Conservation (phyloP, 2,797 vertebrate species). For the Etheostoma perlongum region DNA sequence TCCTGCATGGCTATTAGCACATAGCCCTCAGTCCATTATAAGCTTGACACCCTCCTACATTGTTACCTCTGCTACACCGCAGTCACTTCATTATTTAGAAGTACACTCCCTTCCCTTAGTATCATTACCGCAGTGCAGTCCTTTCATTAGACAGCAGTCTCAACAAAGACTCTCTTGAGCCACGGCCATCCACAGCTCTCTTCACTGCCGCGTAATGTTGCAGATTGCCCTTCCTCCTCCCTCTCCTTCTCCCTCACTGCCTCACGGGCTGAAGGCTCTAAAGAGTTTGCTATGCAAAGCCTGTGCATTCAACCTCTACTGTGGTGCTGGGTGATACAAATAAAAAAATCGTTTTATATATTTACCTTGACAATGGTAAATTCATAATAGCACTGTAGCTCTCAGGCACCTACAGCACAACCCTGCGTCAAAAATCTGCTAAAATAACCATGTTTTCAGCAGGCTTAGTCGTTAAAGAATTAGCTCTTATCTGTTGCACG, state of each 20-base stretch:
- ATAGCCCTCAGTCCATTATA: slow-evolving; percentile 34
- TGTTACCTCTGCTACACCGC: slow-evolving; percentile 57
- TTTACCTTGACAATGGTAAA: slow-evolving; percentile 9
- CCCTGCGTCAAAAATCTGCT: neutral
- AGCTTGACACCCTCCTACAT: slow-evolving; percentile 15
- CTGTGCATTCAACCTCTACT: neutral
- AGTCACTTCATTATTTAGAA: slow-evolving; percentile 71
- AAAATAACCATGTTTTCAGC: slow-evolving; percentile 5
- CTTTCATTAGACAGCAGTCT: slow-evolving; percentile 62
- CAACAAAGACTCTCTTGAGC: slow-evolving; percentile 60
- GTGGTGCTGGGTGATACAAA: neutral
- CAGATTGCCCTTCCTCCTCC: slow-evolving; percentile 16
- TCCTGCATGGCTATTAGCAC: slow-evolving; percentile 27
- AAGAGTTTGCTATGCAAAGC: slow-evolving; percentile 9
- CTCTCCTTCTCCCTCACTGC: slow-evolving; percentile 6
- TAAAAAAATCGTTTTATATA: neutral
- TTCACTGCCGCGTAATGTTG: slow-evolving; percentile 10
- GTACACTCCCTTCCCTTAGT: slow-evolving; percentile 51
- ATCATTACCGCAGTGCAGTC: slow-evolving; percentile 73
- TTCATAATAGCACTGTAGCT: neutral
- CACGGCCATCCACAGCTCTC: slow-evolving; percentile 26
- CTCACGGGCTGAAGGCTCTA: slow-evolving; percentile 13
- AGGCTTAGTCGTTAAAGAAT: neutral
- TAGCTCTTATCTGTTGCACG: neutral
- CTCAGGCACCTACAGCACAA: neutral